Evolutionary conservation across 2,113 vertebrate genomes (phyloP), one percentile per base, ranked within the genome.

Genomic region (Alligator sinensis): DNA sequence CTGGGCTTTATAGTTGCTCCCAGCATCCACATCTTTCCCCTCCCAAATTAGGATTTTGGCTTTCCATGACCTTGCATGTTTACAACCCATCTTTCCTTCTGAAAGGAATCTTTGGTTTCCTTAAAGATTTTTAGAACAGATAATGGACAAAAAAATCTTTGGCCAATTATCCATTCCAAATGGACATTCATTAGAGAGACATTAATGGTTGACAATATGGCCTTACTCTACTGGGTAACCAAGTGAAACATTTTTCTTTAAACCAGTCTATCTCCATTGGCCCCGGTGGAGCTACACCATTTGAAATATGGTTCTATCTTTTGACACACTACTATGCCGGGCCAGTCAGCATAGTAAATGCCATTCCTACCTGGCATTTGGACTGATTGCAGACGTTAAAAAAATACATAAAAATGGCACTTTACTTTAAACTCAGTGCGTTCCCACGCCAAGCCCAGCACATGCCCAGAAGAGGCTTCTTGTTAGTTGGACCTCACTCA

Each of bases 281-380:
- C 72, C 66, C 90, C 57, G 64, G 74, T 77, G 55, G 70, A 76
- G 25, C 91, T 77, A 74, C 0, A 82, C 34, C 28, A 89, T 10
- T 28, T 86, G 87, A 93, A 94, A 92, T 0, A 0, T 38, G 68
- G 61, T 47, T 10, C 38, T 88, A 30, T 59, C 18, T 94, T 94
- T 89, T 34, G n/a, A 89, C 60, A 92, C 60, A 66, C 55, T 84
- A 85, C 58, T 60, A 86, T 75, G 79, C 72, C 66, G 17, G 47
- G 19, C n/a, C 59, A 87, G 89, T 83, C 58, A 87, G 89, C 0
- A 9, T 61, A 13, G 47, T 64, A 84, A 81, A 77, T 87, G 86
- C 92, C 21, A 61, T 96, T 92, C 70, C 87, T 86, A 55, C 57
- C 27, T 27, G 38, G 79, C 70, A 92, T 55, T 80, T 85, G 16